phyloP scores from a whole-genome alignment of 2,113 vertebrate species.

The Hucho hucho region DNA sequence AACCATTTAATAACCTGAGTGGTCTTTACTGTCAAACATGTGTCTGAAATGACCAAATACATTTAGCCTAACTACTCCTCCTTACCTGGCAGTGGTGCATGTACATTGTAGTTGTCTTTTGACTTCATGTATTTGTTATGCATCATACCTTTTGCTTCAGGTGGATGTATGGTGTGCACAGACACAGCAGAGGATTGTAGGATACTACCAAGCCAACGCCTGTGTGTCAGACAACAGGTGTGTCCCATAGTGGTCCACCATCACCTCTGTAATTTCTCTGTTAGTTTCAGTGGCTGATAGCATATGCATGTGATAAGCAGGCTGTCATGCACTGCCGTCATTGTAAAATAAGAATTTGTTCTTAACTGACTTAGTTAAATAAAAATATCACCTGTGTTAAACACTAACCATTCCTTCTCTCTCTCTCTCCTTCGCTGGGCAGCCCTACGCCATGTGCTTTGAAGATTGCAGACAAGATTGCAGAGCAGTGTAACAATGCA shows the following conservation, averaged over 20 bases:
- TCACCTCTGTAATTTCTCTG: too few relatives aligned
- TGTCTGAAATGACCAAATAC: not conserved
- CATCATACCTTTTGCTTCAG: slow-evolving; percentile 53
- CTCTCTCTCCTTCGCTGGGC: slow-evolving; percentile 14
- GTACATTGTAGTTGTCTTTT: not conserved
- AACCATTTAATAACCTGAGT: not conserved
- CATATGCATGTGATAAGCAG: not conserved
- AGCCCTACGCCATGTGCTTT: slow-evolving; percentile 78
- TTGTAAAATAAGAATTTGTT: too few relatives aligned
- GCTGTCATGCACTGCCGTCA: too few relatives aligned
- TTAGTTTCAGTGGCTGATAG: not conserved
- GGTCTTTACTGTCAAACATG: not conserved
- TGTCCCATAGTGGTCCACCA: slow-evolving; percentile 17
- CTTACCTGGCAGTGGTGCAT: not conserved
- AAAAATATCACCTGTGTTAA: too few relatives aligned
- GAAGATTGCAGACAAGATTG: slow-evolving; percentile 84
- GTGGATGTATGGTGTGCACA: slow-evolving; percentile 87
- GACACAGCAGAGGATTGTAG: slow-evolving; percentile 84
- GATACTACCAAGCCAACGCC: slow-evolving; percentile 89
- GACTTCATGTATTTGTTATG: not conserved
- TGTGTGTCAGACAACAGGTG: slow-evolving; percentile 81
- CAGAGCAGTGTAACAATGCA: slow-evolving; percentile 80
- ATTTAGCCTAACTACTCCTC: too few relatives aligned
- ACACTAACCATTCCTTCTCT: not conserved
- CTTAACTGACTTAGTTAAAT: too few relatives aligned